phyloP scores from a whole-genome alignment of 1,140 invertebrate genomes.

The Anastatus disparis region DNA sequence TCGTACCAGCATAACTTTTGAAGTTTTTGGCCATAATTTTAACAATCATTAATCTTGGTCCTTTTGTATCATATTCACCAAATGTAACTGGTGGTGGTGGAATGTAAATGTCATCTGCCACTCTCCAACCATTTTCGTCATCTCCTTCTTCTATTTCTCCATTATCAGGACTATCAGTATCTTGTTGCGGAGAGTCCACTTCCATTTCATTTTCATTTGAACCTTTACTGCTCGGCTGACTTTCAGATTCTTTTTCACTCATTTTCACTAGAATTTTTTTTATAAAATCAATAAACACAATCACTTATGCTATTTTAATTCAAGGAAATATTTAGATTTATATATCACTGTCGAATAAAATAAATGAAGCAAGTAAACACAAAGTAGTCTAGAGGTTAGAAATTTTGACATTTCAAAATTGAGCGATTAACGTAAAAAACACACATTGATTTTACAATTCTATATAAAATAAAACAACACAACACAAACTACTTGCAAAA shows the following conservation, averaged over 20 bases:
- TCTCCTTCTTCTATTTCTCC: no score
- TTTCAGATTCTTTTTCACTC: conserved; percentile 38
- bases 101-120: conserved; percentile 87
- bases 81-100: conserved; percentile 82
- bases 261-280: conserved; percentile 38
- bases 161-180: conserved; percentile 64
- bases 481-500: not conserved
- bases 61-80: conserved; percentile 75
- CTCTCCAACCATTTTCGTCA: conserved; percentile 71
- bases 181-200: conserved; percentile 33
- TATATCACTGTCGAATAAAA: not conserved
- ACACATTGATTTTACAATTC: not conserved
- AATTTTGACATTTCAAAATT: conserved; percentile 24
- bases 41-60: conserved; percentile 88
- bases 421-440: not conserved
- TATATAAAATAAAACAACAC: not conserved
- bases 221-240: conserved; percentile 33
- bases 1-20: conserved; percentile 93
- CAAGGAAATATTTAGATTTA: not conserved
- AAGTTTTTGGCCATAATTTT: conserved; percentile 95
- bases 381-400: conserved; percentile 12
- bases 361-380: conserved; percentile 17
- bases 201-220: conserved; percentile 47
- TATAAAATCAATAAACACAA: conserved; percentile 1
- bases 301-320: conserved; percentile 4